Percentiles rank a stretch among this genome's conserved stretches.
Conservation (phyloP, 1,140 invertebrate species). For the Diachasma alloeum region DNA sequence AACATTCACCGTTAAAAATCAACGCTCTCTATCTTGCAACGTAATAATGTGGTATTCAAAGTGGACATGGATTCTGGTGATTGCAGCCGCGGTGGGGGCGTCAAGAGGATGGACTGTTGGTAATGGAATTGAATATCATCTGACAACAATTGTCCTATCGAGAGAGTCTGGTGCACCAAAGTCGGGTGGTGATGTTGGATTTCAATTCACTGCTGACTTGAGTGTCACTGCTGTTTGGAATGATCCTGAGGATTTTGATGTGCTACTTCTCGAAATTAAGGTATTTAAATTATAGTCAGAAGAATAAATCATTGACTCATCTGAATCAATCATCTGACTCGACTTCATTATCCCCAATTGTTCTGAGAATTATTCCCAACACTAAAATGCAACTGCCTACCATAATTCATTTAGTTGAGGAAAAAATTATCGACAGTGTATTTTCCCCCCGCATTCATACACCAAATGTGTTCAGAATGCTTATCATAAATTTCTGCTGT, state of each 20-base stretch:
- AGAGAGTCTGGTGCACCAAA: constrained; percentile 58
- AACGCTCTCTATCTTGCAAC: neutral
- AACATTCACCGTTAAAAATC: neutral
- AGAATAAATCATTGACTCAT: too few species aligned
- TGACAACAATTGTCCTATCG: constrained; percentile 64
- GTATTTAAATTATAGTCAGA: constrained; percentile 31
- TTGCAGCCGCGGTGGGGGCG: constrained; percentile 51
- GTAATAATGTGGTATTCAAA: constrained; percentile 25
- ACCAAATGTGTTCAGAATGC: too few species aligned
- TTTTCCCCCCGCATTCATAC: neutral
- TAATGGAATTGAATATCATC: constrained; percentile 56
- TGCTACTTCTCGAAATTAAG: constrained; percentile 62
- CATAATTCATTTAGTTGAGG: neutral
- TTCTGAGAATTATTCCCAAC: too few species aligned
- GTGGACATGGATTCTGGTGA: constrained; percentile 37
- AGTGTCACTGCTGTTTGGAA: constrained; percentile 67
- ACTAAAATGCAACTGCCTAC: too few species aligned
- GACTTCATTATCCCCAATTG: too few species aligned
- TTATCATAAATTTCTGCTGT: too few species aligned
- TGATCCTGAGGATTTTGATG: constrained; percentile 56
- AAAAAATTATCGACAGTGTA: neutral
- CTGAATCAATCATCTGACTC: too few species aligned
- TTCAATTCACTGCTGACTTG: constrained; percentile 64
- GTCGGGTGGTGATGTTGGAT: constrained; percentile 68
- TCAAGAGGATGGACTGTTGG: constrained; percentile 53